These are phyloP conservation scores for Elanus axillaris DNA, from an alignment of 2,113 vertebrate species.

Conservation along the genomic window DNA sequence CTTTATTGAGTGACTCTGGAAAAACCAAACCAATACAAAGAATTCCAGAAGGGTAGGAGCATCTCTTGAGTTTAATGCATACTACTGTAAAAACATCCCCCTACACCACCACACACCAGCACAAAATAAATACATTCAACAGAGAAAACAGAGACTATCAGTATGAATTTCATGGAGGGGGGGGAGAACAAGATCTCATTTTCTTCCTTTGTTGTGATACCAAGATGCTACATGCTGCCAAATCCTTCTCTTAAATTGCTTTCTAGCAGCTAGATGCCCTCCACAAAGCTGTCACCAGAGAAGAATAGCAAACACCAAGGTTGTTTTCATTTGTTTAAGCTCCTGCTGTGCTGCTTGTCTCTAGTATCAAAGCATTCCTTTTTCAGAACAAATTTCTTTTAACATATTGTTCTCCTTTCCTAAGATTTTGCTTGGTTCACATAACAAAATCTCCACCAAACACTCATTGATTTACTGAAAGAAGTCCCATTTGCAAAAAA, in stretches of 20 bases:
- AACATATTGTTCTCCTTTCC: slow-evolving; percentile 13
- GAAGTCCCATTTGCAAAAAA: background rate
- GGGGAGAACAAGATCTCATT: slow-evolving; percentile 16
- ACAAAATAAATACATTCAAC: slow-evolving; percentile 7
- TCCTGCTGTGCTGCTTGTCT: slow-evolving; percentile 57
- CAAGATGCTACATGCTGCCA: background rate
- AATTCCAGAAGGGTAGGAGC: slow-evolving; percentile 1
- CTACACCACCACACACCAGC: background rate
- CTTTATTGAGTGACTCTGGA: background rate
- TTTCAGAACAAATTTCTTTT: slow-evolving; percentile 49
- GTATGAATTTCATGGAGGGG: slow-evolving; percentile 42
- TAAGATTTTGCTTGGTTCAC: background rate
- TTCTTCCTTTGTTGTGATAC: slow-evolving; percentile 34
- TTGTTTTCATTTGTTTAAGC: slow-evolving; percentile 41
- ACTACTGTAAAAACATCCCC: background rate
- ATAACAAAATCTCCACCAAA: background rate
- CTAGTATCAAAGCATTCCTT: slow-evolving; percentile 42
- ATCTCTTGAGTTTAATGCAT: slow-evolving; percentile 9
- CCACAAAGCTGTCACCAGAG: slow-evolving; percentile 23
- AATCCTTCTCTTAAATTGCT: slow-evolving; percentile 47
- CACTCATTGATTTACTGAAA: background rate
- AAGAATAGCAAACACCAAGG: slow-evolving; percentile 44
- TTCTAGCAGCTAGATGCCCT: slow-evolving; percentile 43
- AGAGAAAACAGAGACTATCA: background rate
- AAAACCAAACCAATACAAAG: background rate